These are phyloP conservation scores for Spicauda simplicius DNA, from an alignment of 2,888 invertebrate genomes.

Conservation along the genomic window DNA sequence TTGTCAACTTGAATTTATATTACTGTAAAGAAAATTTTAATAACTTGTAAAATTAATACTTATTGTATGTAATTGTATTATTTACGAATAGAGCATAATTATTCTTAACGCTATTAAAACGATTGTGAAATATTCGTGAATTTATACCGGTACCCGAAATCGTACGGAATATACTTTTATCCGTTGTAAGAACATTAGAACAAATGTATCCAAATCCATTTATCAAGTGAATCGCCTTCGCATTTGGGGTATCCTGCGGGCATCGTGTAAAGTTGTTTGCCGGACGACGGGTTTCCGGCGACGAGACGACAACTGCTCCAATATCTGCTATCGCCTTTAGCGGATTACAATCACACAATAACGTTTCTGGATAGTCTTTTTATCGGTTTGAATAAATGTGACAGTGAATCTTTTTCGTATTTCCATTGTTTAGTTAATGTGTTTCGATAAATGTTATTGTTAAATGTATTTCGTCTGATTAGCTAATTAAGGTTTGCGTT, in stretches of 20 bases:
- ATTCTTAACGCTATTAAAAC: too few relatives aligned
- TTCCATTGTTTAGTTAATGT: slow-evolving; percentile 1
- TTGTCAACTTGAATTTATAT: background rate
- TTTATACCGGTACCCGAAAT: background rate
- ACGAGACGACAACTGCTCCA: slow-evolving; percentile 27
- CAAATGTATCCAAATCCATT: slow-evolving; percentile 23
- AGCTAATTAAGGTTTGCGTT: background rate
- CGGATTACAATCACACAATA: slow-evolving; percentile 48
- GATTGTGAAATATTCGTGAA: too few relatives aligned
- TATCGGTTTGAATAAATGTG: slow-evolving; percentile 30
- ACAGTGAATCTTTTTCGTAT: slow-evolving; percentile 5
- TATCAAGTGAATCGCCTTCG: slow-evolving; percentile 29
- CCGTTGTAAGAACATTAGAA: slow-evolving; percentile 20
- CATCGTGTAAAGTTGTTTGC: slow-evolving; percentile 8
- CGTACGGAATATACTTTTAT: background rate
- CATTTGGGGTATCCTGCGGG: slow-evolving; percentile 23
- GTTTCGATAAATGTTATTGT: too few relatives aligned
- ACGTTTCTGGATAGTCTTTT: slow-evolving; percentile 55
- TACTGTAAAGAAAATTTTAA: background rate
- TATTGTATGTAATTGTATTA: too few relatives aligned
- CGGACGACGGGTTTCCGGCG: slow-evolving; percentile 27
- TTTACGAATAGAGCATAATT: too few relatives aligned
- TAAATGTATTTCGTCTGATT: background rate
- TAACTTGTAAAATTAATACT: too few relatives aligned
- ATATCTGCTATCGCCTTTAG: slow-evolving; percentile 43